Percentiles rank a stretch among this genome's conserved stretches.
phyloP scores from a whole-genome alignment of 2,113 vertebrate genomes.

The Apodemus sylvaticus region DNA sequence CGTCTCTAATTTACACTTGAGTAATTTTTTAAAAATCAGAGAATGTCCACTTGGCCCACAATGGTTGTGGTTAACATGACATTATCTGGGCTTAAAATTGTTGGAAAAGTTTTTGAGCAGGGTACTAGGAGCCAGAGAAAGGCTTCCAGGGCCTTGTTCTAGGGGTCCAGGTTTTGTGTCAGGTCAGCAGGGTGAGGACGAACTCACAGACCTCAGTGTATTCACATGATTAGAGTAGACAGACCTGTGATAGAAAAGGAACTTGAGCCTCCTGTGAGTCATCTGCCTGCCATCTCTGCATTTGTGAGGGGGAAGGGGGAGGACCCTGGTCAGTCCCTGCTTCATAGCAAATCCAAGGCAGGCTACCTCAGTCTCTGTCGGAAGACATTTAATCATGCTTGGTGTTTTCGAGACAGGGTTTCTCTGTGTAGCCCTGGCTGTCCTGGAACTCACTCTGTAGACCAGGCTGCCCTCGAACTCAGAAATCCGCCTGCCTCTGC shows the following conservation, averaged over 20 bases:
- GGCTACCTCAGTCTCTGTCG: background rate
- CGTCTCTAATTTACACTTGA: too few relatives aligned
- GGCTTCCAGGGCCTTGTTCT: background rate
- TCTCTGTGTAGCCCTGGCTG: too few relatives aligned
- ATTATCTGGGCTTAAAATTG: background rate
- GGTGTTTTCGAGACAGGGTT: too few relatives aligned
- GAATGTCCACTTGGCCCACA: too few relatives aligned
- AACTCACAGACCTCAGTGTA: background rate
- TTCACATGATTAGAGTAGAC: background rate
- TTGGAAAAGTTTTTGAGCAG: background rate
- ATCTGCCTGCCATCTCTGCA: background rate
- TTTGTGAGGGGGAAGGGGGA: too few relatives aligned
- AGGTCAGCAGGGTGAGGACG: background rate
- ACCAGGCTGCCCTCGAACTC: too few relatives aligned
- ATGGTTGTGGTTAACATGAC: too few relatives aligned
- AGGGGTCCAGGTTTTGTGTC: background rate
- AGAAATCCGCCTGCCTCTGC: too few relatives aligned
- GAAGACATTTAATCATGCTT: background rate
- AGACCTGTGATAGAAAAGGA: background rate
- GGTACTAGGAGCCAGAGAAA: too few relatives aligned
- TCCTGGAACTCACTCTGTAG: too few relatives aligned
- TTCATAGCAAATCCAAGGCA: background rate
- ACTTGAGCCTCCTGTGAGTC: background rate
- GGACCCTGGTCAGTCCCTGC: background rate
- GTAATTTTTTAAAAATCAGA: too few relatives aligned